Evolutionary conservation across 2,113 vertebrate species (phyloP), one percentile per base, ranked within the genome.

Genomic region (Sardina pilchardus): DNA sequence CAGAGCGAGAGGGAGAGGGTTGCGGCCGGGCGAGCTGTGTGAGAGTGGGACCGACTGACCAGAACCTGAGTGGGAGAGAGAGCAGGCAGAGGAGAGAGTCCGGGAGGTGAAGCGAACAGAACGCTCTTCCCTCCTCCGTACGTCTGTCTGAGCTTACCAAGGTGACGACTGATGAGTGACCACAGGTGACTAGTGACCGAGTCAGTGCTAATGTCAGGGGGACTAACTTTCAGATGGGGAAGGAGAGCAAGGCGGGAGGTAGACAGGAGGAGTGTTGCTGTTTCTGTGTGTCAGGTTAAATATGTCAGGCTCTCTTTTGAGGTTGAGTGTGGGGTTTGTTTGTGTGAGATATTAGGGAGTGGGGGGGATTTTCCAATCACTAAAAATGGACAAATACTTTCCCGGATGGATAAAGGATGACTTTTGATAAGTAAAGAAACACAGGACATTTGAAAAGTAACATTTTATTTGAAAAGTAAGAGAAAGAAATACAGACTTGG

Each of bases 1-100:
- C 56, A 48, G 83, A 78, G 81, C 21, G 34, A 56, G 59, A 56
- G 67, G 43, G 30, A 75, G 30, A 3, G 14, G 26, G 30, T 78
- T 34, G 4, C 30, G 5, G 63, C 63, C 30, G 8, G 63, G n/a
- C 14, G 26, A 78, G 71, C 30, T 17, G 30, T 36, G 71, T 78
- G 71, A 34, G 14, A 21, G 6, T 7, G 53, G 53, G 53, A 53
- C 10, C 0, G 53, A 14, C 71, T 16, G 71, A 71, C n/a, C n/a
- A 30, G 71, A 17, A 78, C 71, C 30, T 36, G 71, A 36, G 71
- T 78, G 71, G 34, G 71, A 78, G 71, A 75, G 67, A 59, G 53
- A 9, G 45, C 9, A 63, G 59, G n/a, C 21, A 63, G 21, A 63
- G 59, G 59, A 63, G 26, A 39, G 71, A 36, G 71, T 16, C 30